Conservation (phyloP, 2,888 invertebrate species). For the Podotricha telesiphe region DNA sequence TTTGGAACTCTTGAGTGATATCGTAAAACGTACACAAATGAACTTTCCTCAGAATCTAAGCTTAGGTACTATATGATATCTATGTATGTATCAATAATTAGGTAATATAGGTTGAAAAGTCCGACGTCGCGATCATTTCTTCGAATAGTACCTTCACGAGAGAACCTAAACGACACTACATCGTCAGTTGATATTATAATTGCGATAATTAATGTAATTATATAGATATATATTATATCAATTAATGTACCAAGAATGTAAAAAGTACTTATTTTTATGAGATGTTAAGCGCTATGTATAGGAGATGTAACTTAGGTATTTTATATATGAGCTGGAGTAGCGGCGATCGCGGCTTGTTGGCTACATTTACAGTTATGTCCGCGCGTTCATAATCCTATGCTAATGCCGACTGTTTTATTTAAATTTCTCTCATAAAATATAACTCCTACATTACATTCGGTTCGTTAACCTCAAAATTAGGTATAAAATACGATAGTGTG, state of each 20-base stretch:
- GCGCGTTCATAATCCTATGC: slow-evolving; percentile 44
- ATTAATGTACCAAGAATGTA: no score
- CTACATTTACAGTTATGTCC: slow-evolving; percentile 36
- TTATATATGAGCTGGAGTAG: background rate
- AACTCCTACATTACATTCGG: slow-evolving; percentile 41
- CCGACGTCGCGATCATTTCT: no score
- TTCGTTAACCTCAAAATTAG: slow-evolving; percentile 41
- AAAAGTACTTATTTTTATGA: background rate
- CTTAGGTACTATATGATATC: no score
- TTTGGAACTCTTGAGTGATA: background rate
- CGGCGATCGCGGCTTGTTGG: background rate
- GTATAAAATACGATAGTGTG: slow-evolving; percentile 30
- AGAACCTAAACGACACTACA: background rate
- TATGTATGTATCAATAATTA: no score
- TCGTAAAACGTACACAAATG: background rate
- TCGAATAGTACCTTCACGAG: background rate
- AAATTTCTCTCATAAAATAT: slow-evolving; percentile 47
- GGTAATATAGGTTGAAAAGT: no score
- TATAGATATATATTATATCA: no score
- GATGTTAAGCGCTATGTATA: background rate
- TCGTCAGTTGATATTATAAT: background rate
- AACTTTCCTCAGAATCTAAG: no score
- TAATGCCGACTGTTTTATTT: slow-evolving; percentile 46
- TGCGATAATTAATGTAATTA: no score
- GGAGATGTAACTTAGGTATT: background rate